These are phyloP conservation scores for Branchellion lobata DNA, from an alignment of 2,888 invertebrate genomes.

Conservation along the genomic window DNA sequence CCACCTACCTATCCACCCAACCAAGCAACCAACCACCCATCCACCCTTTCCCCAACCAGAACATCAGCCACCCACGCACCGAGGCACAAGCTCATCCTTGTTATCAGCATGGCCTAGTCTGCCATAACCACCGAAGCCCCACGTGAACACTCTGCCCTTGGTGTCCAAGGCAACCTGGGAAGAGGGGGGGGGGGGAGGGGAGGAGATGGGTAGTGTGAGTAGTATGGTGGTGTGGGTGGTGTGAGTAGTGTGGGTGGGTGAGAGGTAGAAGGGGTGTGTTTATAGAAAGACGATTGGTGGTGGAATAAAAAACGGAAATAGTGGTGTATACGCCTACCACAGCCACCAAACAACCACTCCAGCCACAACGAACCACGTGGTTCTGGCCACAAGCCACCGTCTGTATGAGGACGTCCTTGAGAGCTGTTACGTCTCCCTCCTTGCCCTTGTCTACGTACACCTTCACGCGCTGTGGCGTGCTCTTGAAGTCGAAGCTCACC, in stretches of 20 bases:
- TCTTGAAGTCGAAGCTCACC: conserved; percentile 77
- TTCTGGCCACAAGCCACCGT: conserved; percentile 88
- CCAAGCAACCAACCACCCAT: not conserved
- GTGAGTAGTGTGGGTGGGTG: not conserved
- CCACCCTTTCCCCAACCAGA: not conserved
- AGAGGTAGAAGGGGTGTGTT: not conserved
- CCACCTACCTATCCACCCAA: not conserved
- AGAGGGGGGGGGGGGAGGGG: not conserved
- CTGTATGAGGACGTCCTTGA: conserved; percentile 79
- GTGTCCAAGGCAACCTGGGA: conserved; percentile 80
- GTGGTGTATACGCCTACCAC: too few relatives aligned
- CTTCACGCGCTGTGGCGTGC: conserved; percentile 78
- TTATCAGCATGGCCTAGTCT: conserved; percentile 88
- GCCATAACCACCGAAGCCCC: conserved; percentile 94
- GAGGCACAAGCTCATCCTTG: conserved; percentile 81
- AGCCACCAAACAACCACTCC: not conserved
- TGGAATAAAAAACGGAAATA: too few relatives aligned
- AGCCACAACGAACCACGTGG: conserved; percentile 72
- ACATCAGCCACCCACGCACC: conserved; percentile 63
- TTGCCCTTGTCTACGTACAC: conserved; percentile 82
- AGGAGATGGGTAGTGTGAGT: too few relatives aligned
- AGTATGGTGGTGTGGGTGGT: too few relatives aligned
- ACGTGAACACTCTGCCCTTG: conserved; percentile 83
- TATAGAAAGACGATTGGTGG: too few relatives aligned
- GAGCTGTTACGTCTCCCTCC: conserved; percentile 79